Evolutionary conservation across 2,797 vertebrate genomes (phyloP).

Genomic region (Danio choprae): DNA sequence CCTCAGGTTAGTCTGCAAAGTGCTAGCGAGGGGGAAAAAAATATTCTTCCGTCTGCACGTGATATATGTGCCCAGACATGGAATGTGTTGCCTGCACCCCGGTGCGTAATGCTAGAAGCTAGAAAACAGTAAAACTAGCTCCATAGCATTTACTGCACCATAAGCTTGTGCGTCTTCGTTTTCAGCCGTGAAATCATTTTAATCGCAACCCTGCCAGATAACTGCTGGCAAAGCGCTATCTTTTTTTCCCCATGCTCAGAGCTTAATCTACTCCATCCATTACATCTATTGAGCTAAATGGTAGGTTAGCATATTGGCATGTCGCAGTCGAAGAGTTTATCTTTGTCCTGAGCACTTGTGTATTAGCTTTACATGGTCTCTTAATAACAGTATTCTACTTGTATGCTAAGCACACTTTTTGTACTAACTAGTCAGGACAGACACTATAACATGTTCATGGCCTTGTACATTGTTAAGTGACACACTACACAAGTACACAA

Average conservation of each 20-base stretch:
- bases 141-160: neutral
- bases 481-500: neutral
- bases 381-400: neutral
- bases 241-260: neutral
- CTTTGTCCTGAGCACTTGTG: neutral
- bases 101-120: neutral
- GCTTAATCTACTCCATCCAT: constrained; percentile 20
- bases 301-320: constrained; percentile 10
- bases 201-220: constrained; percentile 13
- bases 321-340: neutral
- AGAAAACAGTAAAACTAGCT: neutral
- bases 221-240: constrained; percentile 7
- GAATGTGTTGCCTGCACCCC: constrained; percentile 19
- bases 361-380: neutral
- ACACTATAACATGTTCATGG: neutral
- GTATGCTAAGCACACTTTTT: neutral
- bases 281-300: neutral
- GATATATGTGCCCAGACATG: constrained; percentile 27
- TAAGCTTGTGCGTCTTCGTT: neutral
- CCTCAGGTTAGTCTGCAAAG: constrained; percentile 17
- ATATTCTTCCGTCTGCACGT: neutral
- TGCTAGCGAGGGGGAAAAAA: neutral
- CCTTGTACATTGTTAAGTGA: neutral
- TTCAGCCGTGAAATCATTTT: constrained; percentile 7
- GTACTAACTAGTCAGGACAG: neutral